These are phyloP conservation scores for Naja naja DNA, from an alignment of 2,113 vertebrate genomes.

Conservation along the genomic window DNA sequence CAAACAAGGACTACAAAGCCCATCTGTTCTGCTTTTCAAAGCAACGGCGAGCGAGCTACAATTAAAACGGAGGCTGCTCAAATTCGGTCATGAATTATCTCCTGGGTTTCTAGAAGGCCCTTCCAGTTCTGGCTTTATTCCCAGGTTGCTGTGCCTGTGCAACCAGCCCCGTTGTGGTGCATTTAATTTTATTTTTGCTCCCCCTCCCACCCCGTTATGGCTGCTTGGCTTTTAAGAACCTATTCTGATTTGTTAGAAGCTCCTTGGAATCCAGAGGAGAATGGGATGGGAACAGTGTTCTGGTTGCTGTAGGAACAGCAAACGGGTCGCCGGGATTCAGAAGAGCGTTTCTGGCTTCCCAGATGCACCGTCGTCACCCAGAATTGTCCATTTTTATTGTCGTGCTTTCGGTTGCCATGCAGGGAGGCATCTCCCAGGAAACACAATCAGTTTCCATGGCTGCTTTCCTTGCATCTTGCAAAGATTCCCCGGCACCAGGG, in stretches of 20 bases:
- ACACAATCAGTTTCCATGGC: neutral
- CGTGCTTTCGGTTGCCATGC: neutral
- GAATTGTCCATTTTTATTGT: neutral
- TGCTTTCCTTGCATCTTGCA: neutral
- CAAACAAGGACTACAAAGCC: neutral
- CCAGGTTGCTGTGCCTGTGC: neutral
- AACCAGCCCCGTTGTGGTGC: neutral
- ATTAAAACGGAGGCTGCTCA: neutral
- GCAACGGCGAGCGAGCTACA: neutral
- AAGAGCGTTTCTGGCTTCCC: neutral
- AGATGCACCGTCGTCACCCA: neutral
- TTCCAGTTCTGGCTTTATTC: neutral
- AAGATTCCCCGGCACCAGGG: neutral
- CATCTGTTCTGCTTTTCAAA: neutral
- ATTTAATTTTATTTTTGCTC: neutral
- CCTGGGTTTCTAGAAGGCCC: neutral
- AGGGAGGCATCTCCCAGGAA: neutral
- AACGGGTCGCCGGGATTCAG: neutral
- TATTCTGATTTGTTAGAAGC: neutral
- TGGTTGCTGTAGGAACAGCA: constrained; percentile 2
- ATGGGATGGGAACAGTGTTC: too few relatives aligned
- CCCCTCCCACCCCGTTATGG: rapidly evolving
- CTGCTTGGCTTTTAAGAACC: neutral
- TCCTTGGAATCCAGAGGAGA: neutral
- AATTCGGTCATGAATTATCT: neutral